A percentile compares a stretch with the other conserved stretches of the same genome.
These are phyloP conservation scores for Empidonax alnorum DNA, from an alignment of 2,113 vertebrate species.

Conservation along the genomic window DNA sequence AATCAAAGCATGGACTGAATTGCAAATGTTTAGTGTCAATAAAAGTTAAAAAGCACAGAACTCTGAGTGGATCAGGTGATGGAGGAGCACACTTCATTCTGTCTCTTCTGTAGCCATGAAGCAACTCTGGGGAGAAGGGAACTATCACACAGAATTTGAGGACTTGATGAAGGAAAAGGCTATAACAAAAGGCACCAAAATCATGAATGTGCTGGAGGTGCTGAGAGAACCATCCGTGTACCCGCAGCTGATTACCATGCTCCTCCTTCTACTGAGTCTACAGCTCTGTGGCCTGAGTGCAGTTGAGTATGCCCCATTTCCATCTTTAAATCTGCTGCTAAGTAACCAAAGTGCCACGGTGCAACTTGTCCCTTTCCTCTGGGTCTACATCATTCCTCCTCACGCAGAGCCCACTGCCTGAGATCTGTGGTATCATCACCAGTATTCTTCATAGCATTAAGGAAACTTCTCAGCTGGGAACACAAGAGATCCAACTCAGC, in stretches of 20 bases:
- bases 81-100: neutral
- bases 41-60: neutral
- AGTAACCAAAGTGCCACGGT: neutral
- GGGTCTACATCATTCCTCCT: neutral
- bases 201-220: conserved; percentile 74
- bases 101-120: conserved; percentile 73
- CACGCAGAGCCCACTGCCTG: neutral
- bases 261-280: conserved; percentile 65
- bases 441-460: neutral
- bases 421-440: neutral
- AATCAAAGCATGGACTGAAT: neutral
- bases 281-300: conserved; percentile 86
- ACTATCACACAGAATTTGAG: conserved; percentile 75
- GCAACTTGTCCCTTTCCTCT: neutral
- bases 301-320: conserved; percentile 61
- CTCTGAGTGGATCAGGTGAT: neutral
- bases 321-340: neutral
- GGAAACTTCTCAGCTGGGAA: neutral
- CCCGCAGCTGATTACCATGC: conserved; percentile 75
- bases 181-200: conserved; percentile 55
- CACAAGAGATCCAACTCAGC: neutral
- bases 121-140: conserved; percentile 77
- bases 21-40: neutral
- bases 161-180: conserved; percentile 81
- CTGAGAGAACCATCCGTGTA: conserved; percentile 67